Evolutionary conservation across 2,888 invertebrate genomes (phyloP).

Genomic region (Melieria crassipennis): DNA sequence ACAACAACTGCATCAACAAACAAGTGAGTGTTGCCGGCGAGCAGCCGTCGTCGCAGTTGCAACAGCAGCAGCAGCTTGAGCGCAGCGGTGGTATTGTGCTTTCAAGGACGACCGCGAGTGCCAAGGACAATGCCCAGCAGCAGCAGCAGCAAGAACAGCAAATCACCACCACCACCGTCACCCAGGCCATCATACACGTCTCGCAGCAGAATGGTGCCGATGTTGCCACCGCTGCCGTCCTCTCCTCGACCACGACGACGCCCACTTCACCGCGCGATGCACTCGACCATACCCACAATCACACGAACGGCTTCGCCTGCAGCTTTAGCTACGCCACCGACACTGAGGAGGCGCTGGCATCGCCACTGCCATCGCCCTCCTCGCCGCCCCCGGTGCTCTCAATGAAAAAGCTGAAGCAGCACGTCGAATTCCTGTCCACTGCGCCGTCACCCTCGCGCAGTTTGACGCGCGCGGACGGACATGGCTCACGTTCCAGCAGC

Average conservation of each 20-base stretch:
- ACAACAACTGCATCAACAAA: constrained; percentile 61
- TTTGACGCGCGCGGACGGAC: background rate
- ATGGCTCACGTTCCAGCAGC: background rate
- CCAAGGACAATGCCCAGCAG: constrained; percentile 25
- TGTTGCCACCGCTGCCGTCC: constrained; percentile 9
- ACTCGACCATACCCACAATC: constrained; percentile 37
- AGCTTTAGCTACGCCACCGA: constrained; percentile 51
- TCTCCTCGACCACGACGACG: constrained; percentile 5
- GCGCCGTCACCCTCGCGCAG: constrained; percentile 49
- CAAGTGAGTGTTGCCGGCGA: constrained; percentile 42
- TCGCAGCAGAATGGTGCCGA: constrained; percentile 22
- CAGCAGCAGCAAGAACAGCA: constrained; percentile 21
- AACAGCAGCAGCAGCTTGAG: constrained; percentile 40
- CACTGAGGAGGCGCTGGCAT: constrained; percentile 47
- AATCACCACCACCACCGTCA: constrained; percentile 24
- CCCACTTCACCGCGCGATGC: constrained; percentile 33
- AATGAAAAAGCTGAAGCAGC: constrained; percentile 60
- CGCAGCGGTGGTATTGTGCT: constrained; percentile 34
- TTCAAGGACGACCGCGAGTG: constrained; percentile 39
- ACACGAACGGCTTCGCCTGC: constrained; percentile 44
- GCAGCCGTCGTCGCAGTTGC: constrained; percentile 42
- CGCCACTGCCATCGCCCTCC: constrained; percentile 41
- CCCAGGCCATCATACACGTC: constrained; percentile 44
- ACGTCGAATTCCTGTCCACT: constrained; percentile 57
- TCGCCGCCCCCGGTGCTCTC: constrained; percentile 47